A percentile compares a stretch with the other conserved stretches of the same genome.
These are phyloP conservation scores for Drosophila cracens DNA, from an alignment of 2,888 invertebrate species.

Conservation along the genomic window DNA sequence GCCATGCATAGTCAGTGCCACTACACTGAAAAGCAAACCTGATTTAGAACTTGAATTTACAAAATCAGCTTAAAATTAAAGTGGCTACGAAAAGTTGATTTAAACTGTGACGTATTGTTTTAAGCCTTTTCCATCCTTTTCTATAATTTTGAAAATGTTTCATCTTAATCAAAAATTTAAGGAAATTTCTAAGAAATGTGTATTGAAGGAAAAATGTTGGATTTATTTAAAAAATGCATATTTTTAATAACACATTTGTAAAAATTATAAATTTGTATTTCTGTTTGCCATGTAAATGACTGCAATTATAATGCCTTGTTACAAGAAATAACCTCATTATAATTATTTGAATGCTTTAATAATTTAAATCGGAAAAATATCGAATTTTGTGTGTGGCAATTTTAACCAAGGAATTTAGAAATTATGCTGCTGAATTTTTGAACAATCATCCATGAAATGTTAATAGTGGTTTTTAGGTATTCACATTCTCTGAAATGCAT, in stretches of 20 bases:
- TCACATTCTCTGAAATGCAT: neutral
- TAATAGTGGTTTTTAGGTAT: neutral
- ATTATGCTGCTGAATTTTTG: neutral
- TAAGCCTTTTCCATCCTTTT: neutral
- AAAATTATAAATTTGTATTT: neutral
- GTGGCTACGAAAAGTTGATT: neutral
- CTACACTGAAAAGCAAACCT: constrained; percentile 1
- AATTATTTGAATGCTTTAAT: neutral
- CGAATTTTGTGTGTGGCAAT: neutral
- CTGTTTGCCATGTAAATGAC: neutral
- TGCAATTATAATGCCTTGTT: no score
- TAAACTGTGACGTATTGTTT: no score
- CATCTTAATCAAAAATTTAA: neutral
- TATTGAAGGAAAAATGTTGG: neutral
- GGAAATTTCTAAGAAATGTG: neutral
- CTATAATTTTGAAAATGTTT: neutral
- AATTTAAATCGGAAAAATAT: neutral
- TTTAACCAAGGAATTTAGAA: neutral
- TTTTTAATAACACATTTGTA: neutral
- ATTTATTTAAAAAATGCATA: neutral
- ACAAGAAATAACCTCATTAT: neutral
- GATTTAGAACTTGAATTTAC: neutral
- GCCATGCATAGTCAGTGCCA: constrained; percentile 73
- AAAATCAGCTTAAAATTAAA: neutral
- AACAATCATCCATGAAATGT: neutral